A percentile compares a stretch with the other conserved stretches of the same genome.
Conservation (phyloP, 1,140 invertebrate species). For the Lethrus apterus region DNA sequence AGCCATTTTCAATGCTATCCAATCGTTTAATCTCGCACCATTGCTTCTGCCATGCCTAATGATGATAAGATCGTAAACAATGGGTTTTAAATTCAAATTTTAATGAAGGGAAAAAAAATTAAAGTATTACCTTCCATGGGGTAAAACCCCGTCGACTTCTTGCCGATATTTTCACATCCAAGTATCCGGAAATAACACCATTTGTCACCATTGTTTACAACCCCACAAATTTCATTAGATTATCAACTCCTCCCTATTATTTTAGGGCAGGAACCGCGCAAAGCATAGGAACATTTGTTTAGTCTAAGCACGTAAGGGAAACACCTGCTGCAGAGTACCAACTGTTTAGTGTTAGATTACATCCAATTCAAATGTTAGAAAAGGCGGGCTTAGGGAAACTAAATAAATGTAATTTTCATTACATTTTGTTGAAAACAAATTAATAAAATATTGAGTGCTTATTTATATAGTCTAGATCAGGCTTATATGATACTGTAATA, state of each 20-base stretch:
- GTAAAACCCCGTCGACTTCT: slow-evolving; percentile 33
- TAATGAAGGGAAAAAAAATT: not conserved
- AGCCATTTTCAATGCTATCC: slow-evolving; percentile 31
- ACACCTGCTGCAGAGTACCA: slow-evolving; percentile 11
- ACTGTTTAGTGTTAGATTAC: no score
- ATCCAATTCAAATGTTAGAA: no score
- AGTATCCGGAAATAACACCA: slow-evolving; percentile 30
- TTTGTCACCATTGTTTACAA: slow-evolving; percentile 20
- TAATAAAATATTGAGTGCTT: no score
- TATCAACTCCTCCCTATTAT: slow-evolving; percentile 12
- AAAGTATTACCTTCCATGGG: slow-evolving; percentile 32
- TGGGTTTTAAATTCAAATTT: no score
- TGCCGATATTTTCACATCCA: slow-evolving; percentile 37
- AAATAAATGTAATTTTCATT: no score
- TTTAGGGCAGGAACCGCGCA: no score
- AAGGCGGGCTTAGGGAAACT: no score
- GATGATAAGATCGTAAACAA: not conserved
- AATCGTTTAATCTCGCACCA: slow-evolving; percentile 36
- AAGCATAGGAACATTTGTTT: no score
- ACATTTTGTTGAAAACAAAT: no score
- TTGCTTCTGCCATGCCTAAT: slow-evolving; percentile 35
- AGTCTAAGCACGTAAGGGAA: no score
- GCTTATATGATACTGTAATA: no score
- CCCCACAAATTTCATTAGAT: slow-evolving; percentile 4
- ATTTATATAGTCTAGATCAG: no score